A percentile compares a stretch with the other conserved stretches of the same genome.
These are phyloP conservation scores for Nannospalax galili DNA, from an alignment of 2,113 vertebrate genomes.

Conservation along the genomic window DNA sequence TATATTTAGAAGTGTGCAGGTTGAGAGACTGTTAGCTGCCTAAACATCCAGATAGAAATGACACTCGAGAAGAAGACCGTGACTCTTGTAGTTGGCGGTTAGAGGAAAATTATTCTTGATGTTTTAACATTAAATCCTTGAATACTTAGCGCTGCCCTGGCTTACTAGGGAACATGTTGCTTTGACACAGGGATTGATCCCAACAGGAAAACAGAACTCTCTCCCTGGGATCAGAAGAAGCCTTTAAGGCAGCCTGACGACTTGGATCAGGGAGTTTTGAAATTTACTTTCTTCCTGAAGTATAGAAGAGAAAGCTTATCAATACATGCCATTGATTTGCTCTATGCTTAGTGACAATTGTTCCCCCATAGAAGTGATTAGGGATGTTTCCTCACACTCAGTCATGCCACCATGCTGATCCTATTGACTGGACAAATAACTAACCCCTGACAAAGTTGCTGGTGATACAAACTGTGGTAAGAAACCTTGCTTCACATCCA, in stretches of 20 bases:
- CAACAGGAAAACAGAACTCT: neutral
- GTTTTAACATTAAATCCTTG: neutral
- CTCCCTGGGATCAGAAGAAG: neutral
- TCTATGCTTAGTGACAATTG: neutral
- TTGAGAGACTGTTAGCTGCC: neutral
- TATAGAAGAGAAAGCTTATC: neutral
- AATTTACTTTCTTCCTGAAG: neutral
- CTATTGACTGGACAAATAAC: conserved; percentile 5
- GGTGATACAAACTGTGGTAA: conserved; percentile 48
- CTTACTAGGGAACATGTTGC: neutral
- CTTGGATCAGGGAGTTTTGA: neutral
- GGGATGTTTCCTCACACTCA: too few species aligned
- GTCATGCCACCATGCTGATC: neutral
- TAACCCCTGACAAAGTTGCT: conserved; percentile 68
- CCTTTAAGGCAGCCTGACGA: neutral
- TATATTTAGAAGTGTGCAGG: neutral
- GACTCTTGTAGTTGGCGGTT: neutral
- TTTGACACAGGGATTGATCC: neutral
- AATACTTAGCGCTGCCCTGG: neutral
- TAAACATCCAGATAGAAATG: neutral
- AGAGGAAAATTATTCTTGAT: neutral
- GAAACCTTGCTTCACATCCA: conserved; percentile 28
- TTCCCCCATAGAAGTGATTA: neutral
- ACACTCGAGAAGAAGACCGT: neutral
- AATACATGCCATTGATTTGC: neutral